These are phyloP conservation scores for Leptogaster cylindrica DNA, from an alignment of 2,888 invertebrate species.

Conservation along the genomic window DNA sequence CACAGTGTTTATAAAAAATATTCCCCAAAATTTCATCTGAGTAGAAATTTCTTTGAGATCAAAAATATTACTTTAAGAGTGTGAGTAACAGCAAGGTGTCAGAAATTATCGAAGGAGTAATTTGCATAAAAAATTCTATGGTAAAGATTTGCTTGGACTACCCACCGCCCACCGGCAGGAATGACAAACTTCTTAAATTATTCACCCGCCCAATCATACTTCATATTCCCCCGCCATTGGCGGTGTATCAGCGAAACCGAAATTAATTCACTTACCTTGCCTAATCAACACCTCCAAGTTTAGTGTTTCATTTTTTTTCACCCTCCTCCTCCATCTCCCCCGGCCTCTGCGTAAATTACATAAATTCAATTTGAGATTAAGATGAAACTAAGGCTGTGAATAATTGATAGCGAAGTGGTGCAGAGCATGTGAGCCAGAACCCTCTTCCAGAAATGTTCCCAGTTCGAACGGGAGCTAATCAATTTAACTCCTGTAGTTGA, in stretches of 20 bases:
- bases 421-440: neutral
- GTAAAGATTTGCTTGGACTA: neutral
- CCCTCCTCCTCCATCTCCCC: neutral
- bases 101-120: neutral
- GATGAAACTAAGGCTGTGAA: neutral
- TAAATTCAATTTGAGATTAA: neutral
- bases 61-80: no score
- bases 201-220: neutral
- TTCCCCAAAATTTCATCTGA: no score
- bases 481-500: neutral
- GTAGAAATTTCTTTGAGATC: no score
- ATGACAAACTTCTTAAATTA: neutral
- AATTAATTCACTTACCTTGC: slow-evolving; percentile 2
- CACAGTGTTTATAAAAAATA: no score
- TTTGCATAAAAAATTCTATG: slow-evolving; percentile 3
- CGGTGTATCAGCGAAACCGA: neutral
- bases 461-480: neutral
- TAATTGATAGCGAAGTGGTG: neutral
- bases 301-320: neutral
- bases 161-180: neutral
- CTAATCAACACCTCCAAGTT: neutral
- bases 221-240: neutral
- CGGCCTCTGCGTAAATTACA: neutral
- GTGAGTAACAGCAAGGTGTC: neutral
- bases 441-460: neutral